Evolutionary conservation across 1,140 invertebrate genomes (phyloP).

Genomic region (Catajapyx aquilonaris): DNA sequence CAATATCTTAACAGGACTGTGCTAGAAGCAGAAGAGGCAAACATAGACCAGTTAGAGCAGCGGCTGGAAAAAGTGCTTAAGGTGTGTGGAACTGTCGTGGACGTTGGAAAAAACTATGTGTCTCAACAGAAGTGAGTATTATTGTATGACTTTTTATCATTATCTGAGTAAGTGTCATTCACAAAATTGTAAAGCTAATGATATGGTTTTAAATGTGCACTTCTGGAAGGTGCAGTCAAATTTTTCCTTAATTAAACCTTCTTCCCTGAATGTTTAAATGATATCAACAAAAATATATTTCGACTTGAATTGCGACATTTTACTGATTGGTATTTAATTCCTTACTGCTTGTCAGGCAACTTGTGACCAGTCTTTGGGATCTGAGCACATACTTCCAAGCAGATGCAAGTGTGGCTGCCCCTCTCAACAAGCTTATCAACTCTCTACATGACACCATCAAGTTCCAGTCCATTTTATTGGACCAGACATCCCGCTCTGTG

Average conservation of each 20-base stretch:
- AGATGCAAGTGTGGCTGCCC: conserved; percentile 40
- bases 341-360: conserved; percentile 32
- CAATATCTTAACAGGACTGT: conserved; percentile 36
- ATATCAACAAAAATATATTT: not conserved
- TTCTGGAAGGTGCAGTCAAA: not conserved
- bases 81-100: conserved; percentile 60
- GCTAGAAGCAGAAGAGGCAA: conserved; percentile 60
- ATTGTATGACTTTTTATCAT: no score
- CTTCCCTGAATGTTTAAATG: conserved; percentile 2
- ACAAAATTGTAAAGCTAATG: not conserved
- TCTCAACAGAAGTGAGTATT: conserved; percentile 52
- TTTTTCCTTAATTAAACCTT: conserved; percentile 3
- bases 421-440: conserved; percentile 49
- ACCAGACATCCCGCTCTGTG: conserved; percentile 73
- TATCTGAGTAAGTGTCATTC: no score
- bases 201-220: not conserved
- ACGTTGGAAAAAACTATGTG: conserved; percentile 67
- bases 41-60: conserved; percentile 64
- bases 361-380: conserved; percentile 65
- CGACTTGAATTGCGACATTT: not conserved
- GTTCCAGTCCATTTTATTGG: conserved; percentile 69
- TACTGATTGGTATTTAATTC: not conserved
- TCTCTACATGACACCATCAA: conserved; percentile 72
- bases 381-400: conserved; percentile 53
- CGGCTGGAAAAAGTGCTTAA: conserved; percentile 73